Evolutionary conservation across 2,113 vertebrate genomes (phyloP).

Genomic region (Passer domesticus): DNA sequence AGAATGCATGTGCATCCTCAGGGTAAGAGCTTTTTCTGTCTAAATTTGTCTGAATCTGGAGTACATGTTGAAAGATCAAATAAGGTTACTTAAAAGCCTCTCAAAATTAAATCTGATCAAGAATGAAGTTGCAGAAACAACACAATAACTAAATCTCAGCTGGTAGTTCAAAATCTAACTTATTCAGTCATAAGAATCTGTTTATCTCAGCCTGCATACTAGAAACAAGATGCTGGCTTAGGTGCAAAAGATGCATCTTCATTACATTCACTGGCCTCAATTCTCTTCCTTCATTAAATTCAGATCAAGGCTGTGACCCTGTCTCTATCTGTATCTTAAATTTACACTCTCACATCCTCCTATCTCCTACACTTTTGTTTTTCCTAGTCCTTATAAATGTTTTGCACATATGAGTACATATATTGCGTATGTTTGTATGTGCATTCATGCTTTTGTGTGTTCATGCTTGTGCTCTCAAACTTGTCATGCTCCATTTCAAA

Average conservation of each 20-base stretch:
- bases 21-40: neutral
- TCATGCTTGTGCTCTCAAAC: neutral
- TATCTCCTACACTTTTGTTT: neutral
- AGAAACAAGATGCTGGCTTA: neutral
- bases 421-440: neutral
- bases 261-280: neutral
- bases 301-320: neutral
- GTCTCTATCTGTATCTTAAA: neutral
- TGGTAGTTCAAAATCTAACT: neutral
- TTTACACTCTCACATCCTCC: neutral
- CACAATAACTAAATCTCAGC: neutral
- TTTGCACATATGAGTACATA: neutral
- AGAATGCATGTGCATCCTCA: neutral
- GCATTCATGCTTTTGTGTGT: neutral
- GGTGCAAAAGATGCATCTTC: neutral
- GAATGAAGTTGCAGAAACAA: neutral
- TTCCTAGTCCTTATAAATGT: neutral
- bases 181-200: neutral
- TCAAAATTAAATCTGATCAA: neutral
- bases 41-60: neutral
- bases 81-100: neutral
- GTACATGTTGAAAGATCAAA: neutral
- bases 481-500: neutral
- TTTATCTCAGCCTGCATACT: neutral
- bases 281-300: neutral